A percentile compares a stretch with the other conserved stretches of the same genome.
Evolutionary conservation across 2,888 invertebrate genomes (phyloP).

Genomic region (Allolobophora icterica): DNA sequence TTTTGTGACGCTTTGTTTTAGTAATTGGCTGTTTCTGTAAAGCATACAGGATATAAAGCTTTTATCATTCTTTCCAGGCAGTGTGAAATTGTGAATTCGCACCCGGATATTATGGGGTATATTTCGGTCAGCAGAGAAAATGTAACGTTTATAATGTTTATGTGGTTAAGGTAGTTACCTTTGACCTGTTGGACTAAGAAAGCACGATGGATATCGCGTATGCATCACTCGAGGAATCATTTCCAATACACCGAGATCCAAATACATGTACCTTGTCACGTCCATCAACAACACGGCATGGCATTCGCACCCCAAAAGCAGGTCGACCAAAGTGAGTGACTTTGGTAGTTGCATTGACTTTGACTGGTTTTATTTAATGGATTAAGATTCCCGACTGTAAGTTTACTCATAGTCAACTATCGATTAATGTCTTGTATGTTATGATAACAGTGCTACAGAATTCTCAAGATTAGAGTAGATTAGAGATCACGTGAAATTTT

Average conservation of each 20-base stretch:
- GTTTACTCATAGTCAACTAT: not conserved
- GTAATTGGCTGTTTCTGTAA: too few relatives aligned
- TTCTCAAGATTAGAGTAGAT: too few relatives aligned
- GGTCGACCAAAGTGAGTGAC: slow-evolving; percentile 6
- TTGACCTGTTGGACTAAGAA: not conserved
- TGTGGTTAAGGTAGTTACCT: not conserved
- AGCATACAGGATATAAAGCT: too few relatives aligned
- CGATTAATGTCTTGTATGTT: not conserved
- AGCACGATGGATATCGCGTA: not conserved
- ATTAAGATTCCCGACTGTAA: not conserved
- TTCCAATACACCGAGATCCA: not conserved
- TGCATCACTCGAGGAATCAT: not conserved
- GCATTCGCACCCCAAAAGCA: not conserved
- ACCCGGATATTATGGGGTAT: too few relatives aligned
- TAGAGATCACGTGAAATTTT: too few relatives aligned
- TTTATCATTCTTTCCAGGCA: too few relatives aligned
- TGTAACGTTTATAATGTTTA: not conserved
- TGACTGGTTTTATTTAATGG: not conserved
- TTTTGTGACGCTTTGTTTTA: not conserved
- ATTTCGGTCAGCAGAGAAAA: too few relatives aligned
- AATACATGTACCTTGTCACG: not conserved
- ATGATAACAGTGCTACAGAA: too few relatives aligned
- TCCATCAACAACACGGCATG: slow-evolving; percentile 5
- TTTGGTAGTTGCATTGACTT: not conserved
- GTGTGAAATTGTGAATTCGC: too few relatives aligned